phyloP scores from a whole-genome alignment of 2,113 vertebrate genomes.

The Edolisoma coerulescens region DNA sequence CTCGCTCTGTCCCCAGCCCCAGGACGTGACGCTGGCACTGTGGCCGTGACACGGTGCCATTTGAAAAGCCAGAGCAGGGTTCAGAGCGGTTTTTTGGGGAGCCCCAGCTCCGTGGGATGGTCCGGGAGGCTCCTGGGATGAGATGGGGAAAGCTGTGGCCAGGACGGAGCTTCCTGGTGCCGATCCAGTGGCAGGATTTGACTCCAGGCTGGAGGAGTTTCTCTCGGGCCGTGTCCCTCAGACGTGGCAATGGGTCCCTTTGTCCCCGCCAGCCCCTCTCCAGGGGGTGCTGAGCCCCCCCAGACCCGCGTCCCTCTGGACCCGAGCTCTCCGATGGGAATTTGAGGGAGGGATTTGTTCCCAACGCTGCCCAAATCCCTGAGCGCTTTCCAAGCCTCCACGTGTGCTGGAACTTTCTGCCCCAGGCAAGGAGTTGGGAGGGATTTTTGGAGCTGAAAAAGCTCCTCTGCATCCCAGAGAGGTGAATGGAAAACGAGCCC shows the following conservation, averaged over 20 bases:
- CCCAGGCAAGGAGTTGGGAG: neutral
- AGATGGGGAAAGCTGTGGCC: neutral
- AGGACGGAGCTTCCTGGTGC: neutral
- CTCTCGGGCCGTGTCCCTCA: neutral
- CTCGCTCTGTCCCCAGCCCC: neutral
- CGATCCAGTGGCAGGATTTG: accelerated
- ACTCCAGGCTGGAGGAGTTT: neutral
- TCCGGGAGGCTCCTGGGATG: neutral
- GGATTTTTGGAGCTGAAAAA: neutral
- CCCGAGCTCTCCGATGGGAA: accelerated
- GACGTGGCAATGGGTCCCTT: neutral
- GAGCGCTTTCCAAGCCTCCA: neutral
- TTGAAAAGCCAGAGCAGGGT: neutral
- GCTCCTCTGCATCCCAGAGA: neutral
- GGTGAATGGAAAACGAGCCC: neutral
- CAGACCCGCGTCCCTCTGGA: accelerated
- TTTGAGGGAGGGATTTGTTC: neutral
- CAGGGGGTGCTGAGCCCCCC: neutral
- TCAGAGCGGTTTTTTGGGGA: neutral
- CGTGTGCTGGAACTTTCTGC: neutral
- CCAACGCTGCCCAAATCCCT: neutral
- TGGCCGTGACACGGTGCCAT: accelerated
- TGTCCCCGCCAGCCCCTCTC: neutral
- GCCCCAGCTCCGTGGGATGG: neutral
- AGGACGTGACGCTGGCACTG: neutral